Percentiles rank a stretch among this genome's conserved stretches.
These are phyloP conservation scores for Masticophis lateralis DNA, from an alignment of 2,797 vertebrate species.

Conservation along the genomic window DNA sequence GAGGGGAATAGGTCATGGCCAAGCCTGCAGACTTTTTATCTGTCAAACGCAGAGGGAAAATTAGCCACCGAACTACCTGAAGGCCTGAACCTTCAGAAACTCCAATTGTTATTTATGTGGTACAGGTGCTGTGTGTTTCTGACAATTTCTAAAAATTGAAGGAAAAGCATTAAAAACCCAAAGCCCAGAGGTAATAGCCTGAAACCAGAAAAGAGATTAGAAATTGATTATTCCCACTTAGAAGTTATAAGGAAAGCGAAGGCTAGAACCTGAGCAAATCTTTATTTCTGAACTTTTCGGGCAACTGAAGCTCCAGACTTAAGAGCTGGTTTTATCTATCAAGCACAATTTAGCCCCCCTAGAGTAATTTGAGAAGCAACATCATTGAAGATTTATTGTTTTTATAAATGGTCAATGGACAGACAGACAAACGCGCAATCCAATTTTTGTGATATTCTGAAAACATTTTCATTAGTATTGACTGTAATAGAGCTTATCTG, in stretches of 20 bases:
- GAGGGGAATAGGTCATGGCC: background rate
- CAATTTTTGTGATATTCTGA: background rate
- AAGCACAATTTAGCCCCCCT: background rate
- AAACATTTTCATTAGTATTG: background rate
- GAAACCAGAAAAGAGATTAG: slow-evolving; percentile 20
- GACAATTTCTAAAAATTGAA: background rate
- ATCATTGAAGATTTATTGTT: background rate
- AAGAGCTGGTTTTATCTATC: background rate
- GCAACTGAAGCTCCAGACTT: background rate
- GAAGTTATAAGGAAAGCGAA: background rate
- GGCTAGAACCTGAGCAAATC: background rate
- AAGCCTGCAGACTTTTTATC: background rate
- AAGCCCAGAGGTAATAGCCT: background rate
- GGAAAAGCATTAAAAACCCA: slow-evolving; percentile 5
- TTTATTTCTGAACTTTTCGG: background rate
- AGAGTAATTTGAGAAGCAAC: slow-evolving; percentile 1
- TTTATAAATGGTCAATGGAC: background rate
- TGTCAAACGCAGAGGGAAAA: slow-evolving; percentile 7
- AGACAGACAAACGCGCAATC: too few relatives aligned
- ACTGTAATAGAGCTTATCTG: background rate
- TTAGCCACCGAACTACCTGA: background rate
- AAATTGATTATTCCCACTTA: slow-evolving; percentile 27
- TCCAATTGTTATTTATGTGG: background rate
- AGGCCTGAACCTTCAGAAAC: background rate
- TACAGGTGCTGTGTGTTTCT: background rate